Conservation (phyloP, 2,888 invertebrate genomes). For the Ischnura elegans region DNA sequence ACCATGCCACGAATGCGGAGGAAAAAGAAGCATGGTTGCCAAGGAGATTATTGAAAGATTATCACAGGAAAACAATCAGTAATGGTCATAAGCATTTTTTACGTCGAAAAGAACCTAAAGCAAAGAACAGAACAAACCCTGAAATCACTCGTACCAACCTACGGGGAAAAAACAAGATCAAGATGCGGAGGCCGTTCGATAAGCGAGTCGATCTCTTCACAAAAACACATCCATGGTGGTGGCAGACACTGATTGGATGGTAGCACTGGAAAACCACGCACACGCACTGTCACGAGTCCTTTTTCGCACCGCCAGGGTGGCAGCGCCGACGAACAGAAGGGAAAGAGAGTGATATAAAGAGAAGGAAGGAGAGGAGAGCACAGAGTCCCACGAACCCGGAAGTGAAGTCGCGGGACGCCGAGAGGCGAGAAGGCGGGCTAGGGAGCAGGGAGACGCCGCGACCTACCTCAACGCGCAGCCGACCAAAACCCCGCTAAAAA, state of each 20-base stretch:
- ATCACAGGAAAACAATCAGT: no score
- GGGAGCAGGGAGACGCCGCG: background rate
- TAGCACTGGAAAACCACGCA: background rate
- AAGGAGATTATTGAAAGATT: no score
- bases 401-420: background rate
- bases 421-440: background rate
- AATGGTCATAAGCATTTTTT: no score
- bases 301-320: background rate
- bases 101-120: background rate
- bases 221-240: background rate
- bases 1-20: no score
- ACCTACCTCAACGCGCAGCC: conserved; percentile 17
- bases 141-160: background rate
- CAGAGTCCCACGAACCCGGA: conserved; percentile 34
- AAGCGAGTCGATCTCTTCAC: background rate
- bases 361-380: background rate
- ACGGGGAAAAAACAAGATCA: background rate
- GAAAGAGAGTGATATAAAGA: background rate
- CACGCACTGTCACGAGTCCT: background rate
- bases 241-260: background rate
- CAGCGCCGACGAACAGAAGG: background rate
- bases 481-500: background rate
- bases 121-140: background rate
- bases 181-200: background rate
- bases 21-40: no score